Conservation (phyloP, 2,113 vertebrate genomes). For the Thunnus thynnus region DNA sequence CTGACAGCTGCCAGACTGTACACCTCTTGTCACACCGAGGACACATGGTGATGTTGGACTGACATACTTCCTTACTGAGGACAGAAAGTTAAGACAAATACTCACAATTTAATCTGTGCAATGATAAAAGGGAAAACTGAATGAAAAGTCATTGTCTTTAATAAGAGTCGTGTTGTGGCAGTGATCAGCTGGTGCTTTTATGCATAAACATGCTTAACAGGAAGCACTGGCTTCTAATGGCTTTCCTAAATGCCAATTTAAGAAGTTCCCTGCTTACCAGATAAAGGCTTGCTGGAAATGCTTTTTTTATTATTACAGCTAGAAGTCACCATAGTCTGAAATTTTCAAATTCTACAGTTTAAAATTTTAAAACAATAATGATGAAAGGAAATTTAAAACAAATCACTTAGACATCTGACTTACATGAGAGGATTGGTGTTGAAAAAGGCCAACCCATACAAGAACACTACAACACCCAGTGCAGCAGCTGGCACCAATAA, state of each 20-base stretch:
- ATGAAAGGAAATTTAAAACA: no score
- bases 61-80: constrained; percentile 91
- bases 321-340: neutral
- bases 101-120: no score
- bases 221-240: neutral
- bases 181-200: neutral
- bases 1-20: constrained; percentile 86
- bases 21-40: constrained; percentile 90
- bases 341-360: neutral
- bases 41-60: constrained; percentile 89
- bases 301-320: neutral
- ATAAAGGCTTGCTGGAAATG: no score
- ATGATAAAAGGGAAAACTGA: neutral
- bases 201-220: constrained; percentile 1
- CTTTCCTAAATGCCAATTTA: neutral
- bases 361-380: no score
- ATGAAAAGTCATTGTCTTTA: neutral
- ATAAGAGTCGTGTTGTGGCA: neutral
- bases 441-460: constrained; percentile 88
- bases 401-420: constrained; percentile 56
- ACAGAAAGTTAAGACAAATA: constrained; percentile 20
- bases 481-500: constrained; percentile 86
- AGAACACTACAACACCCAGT: constrained; percentile 84
- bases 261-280: no score
- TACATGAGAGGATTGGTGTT: constrained; percentile 91